Evolutionary conservation across 2,888 invertebrate species (phyloP).

Genomic region (Prosapia bicincta): DNA sequence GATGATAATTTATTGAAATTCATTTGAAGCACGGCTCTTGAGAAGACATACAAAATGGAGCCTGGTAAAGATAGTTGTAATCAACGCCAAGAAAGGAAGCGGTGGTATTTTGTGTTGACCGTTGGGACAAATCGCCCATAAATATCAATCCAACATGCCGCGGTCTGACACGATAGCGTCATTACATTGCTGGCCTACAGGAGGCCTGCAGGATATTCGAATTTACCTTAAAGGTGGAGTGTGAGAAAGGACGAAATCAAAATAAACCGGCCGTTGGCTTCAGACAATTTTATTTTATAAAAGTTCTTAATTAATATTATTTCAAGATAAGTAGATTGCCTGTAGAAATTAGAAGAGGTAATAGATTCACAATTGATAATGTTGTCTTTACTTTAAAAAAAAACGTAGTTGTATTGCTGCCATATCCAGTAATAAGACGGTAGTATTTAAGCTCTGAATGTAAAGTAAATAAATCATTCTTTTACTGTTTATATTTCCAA

Average conservation of each 20-base stretch:
- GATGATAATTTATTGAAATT: not conserved
- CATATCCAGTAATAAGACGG: too few relatives aligned
- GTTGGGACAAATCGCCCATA: not conserved
- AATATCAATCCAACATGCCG: not conserved
- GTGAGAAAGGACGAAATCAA: not conserved
- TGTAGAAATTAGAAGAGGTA: too few relatives aligned
- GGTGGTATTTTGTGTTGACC: not conserved
- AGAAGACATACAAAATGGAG: too few relatives aligned
- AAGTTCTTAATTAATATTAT: too few relatives aligned
- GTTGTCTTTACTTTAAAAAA: too few relatives aligned
- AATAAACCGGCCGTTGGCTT: not conserved
- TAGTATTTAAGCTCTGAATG: too few relatives aligned
- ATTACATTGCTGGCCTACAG: not conserved
- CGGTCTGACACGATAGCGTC: not conserved
- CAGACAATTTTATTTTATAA: too few relatives aligned
- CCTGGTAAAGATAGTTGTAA: slow-evolving; percentile 2
- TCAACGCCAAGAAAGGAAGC: not conserved
- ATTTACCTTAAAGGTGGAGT: not conserved
- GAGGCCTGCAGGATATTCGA: not conserved
- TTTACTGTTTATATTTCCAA: too few relatives aligned
- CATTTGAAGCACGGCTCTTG: not conserved
- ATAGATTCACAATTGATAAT: too few relatives aligned
- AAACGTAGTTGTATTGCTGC: too few relatives aligned
- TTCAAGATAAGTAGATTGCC: too few relatives aligned
- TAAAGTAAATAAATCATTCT: too few relatives aligned